Conservation (phyloP, 2,888 invertebrate species). For the Mesorhabditis spiculigera region DNA sequence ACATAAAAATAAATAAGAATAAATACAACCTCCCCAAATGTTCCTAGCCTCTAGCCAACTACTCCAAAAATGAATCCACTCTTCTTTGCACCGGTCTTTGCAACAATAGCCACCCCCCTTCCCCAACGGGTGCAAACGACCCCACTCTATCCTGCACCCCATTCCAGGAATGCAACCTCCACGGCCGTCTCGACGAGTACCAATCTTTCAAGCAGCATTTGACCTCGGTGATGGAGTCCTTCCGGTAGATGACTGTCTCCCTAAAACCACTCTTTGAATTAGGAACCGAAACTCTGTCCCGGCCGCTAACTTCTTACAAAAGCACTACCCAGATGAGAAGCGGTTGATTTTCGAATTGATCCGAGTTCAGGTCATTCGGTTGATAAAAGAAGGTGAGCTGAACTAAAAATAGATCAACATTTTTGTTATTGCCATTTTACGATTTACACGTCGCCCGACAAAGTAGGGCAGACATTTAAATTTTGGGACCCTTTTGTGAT, state of each 20-base stretch:
- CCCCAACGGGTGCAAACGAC: too few species aligned
- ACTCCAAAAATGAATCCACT: too few species aligned
- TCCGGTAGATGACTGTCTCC: not conserved
- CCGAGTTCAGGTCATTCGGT: conserved; percentile 21
- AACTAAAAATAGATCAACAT: too few species aligned
- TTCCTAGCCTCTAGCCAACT: too few species aligned
- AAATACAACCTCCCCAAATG: too few species aligned
- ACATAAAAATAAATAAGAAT: too few species aligned
- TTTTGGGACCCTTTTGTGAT: too few species aligned
- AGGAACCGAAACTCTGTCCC: conserved; percentile 8
- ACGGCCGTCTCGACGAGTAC: not conserved
- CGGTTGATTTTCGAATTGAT: conserved; percentile 17
- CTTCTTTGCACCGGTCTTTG: too few species aligned
- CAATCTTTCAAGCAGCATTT: not conserved
- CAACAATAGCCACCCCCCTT: too few species aligned
- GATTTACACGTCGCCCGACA: too few species aligned
- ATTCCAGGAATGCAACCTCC: conserved; percentile 4
- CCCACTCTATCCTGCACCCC: not conserved
- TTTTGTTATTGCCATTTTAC: too few species aligned
- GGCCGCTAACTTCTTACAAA: conserved; percentile 14
- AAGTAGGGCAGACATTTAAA: too few species aligned
- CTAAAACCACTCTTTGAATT: not conserved
- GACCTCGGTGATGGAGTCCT: not conserved
- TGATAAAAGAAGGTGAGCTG: conserved; percentile 17
- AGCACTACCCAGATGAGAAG: conserved; percentile 19